These are phyloP conservation scores for Cryptus viduatorius DNA, from an alignment of 2,888 invertebrate genomes.

Conservation along the genomic window DNA sequence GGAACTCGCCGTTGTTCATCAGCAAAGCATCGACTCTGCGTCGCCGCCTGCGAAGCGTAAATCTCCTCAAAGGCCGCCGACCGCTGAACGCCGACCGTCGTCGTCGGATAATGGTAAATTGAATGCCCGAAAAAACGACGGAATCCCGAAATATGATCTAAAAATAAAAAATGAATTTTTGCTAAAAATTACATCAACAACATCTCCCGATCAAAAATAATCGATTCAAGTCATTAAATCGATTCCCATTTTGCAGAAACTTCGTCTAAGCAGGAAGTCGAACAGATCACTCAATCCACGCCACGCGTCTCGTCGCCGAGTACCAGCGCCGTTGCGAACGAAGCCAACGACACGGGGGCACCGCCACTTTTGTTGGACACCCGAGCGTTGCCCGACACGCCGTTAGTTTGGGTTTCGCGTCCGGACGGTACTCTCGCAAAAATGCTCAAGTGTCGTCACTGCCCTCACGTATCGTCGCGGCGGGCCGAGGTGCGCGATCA, in stretches of 20 bases:
- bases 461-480: slow-evolving; percentile 93
- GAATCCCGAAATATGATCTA: too few relatives aligned
- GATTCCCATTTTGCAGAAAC: slow-evolving; percentile 26
- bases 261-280: slow-evolving; percentile 72
- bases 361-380: slow-evolving; percentile 84
- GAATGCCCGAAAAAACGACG: background rate
- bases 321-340: slow-evolving; percentile 71
- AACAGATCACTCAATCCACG: slow-evolving; percentile 71
- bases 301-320: slow-evolving; percentile 73
- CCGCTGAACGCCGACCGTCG: slow-evolving; percentile 61
- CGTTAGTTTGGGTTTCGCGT: slow-evolving; percentile 91
- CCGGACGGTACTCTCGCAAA: slow-evolving; percentile 90
- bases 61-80: slow-evolving; percentile 55
- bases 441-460: slow-evolving; percentile 94
- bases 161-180: too few relatives aligned
- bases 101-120: slow-evolving; percentile 73
- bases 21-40: slow-evolving; percentile 75
- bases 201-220: too few relatives aligned
- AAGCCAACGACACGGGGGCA: slow-evolving; percentile 75
- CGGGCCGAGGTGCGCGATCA: slow-evolving; percentile 93
- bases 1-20: slow-evolving; percentile 82
- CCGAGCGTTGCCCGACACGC: slow-evolving; percentile 87
- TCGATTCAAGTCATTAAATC: background rate
- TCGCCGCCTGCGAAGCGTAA: slow-evolving; percentile 69
- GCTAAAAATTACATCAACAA: too few relatives aligned